Conservation (phyloP, 2,797 vertebrate genomes). For the Manis javanica region DNA sequence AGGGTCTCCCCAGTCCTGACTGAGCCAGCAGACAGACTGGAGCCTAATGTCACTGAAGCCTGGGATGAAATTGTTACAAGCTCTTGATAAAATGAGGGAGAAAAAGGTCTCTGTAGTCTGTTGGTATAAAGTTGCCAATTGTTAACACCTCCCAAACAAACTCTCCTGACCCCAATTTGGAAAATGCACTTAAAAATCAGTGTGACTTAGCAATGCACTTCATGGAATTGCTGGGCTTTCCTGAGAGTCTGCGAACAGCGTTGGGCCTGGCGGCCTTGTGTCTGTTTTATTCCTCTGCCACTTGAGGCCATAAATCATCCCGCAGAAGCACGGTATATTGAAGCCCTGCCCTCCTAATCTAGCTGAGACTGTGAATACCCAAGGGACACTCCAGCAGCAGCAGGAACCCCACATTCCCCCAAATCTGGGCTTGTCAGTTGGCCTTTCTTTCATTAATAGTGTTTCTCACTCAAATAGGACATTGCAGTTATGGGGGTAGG, state of each 20-base stretch:
- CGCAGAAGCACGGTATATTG: not conserved
- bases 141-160: not conserved
- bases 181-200: not conserved
- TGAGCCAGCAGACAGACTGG: not conserved
- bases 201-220: not conserved
- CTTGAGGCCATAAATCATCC: not conserved
- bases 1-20: not conserved
- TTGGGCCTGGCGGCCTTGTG: not conserved
- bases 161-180: not conserved
- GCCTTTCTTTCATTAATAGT: not conserved
- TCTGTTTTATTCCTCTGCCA: not conserved
- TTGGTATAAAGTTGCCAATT: not conserved
- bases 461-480: not conserved
- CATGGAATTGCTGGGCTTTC: not conserved
- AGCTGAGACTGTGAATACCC: accelerated
- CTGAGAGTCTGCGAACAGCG: accelerated
- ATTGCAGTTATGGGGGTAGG: not conserved
- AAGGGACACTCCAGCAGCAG: not conserved
- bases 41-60: not conserved
- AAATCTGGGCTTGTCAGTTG: not conserved
- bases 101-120: not conserved
- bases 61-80: not conserved
- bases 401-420: not conserved
- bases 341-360: not conserved
- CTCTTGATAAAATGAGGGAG: not conserved